Evolutionary conservation across 2,888 invertebrate species (phyloP).

Genomic region (Trichacis sp.): DNA sequence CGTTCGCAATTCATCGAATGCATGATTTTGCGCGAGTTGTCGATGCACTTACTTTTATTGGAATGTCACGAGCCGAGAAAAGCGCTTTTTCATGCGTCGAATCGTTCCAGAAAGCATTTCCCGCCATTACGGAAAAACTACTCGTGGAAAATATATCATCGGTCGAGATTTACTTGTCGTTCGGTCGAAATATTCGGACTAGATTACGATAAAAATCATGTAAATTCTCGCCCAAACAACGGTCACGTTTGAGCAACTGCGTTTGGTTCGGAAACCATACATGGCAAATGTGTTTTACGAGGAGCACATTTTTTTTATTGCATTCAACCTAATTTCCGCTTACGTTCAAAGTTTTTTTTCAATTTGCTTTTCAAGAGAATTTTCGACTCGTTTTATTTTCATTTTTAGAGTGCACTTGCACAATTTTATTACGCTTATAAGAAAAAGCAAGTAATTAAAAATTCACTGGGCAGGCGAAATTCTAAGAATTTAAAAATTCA

Average conservation of each 20-base stretch:
- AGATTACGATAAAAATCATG: constrained; percentile 52
- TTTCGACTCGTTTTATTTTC: constrained; percentile 45
- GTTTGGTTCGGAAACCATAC: constrained; percentile 44
- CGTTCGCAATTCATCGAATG: no score
- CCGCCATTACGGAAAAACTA: no score
- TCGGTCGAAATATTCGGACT: constrained; percentile 57
- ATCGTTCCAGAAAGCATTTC: no score
- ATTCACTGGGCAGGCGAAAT: no score
- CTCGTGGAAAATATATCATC: constrained; percentile 26
- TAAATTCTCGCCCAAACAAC: constrained; percentile 46
- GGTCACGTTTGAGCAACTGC: constrained; percentile 52
- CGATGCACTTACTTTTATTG: constrained; percentile 41
- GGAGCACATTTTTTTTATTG: constrained; percentile 4
- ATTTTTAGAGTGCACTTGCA: no score
- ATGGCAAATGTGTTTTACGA: constrained; percentile 20
- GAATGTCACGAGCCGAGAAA: constrained; percentile 48
- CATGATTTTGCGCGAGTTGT: no score
- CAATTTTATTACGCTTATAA: no score
- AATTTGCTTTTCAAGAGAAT: background rate
- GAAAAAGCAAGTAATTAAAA: no score
- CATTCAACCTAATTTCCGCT: background rate
- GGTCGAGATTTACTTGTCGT: constrained; percentile 44
- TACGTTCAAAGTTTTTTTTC: background rate
- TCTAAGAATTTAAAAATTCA: no score
- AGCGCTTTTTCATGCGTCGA: constrained; percentile 8